Evolutionary conservation across 1,140 invertebrate genomes (phyloP).

Genomic region (Hormaphis cornu): DNA sequence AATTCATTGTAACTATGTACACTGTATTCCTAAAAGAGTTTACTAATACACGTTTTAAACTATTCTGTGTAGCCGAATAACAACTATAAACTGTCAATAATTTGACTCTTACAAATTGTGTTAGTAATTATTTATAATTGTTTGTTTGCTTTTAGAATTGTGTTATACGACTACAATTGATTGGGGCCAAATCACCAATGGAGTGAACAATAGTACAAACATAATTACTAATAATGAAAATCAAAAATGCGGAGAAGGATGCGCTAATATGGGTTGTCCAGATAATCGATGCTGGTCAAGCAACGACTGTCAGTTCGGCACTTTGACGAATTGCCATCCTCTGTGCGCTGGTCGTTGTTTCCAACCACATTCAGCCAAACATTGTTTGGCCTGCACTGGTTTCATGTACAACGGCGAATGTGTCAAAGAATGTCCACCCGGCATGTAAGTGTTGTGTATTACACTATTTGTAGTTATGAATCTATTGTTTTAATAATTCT

Average conservation of each 20-base stretch:
- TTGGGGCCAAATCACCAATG: conserved; percentile 50
- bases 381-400: conserved; percentile 35
- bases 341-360: conserved; percentile 37
- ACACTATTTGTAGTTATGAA: not conserved
- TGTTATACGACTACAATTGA: conserved; percentile 84
- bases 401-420: conserved; percentile 34
- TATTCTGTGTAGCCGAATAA: no score
- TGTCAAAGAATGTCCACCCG: conserved; percentile 34
- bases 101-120: no score
- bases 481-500: not conserved
- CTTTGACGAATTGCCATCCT: conserved; percentile 34
- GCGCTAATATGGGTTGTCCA: conserved; percentile 12
- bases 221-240: conserved; percentile 6
- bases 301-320: conserved; percentile 34
- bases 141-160: conserved; percentile 45
- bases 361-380: conserved; percentile 29
- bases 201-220: conserved; percentile 24
- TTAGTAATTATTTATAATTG: no score
- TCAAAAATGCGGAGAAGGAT: not conserved
- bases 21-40: no score
- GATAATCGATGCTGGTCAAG: conserved; percentile 34
- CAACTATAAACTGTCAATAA: no score
- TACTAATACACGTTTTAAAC: no score
- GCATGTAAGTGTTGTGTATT: conserved; percentile 34
- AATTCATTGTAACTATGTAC: no score